Conservation (phyloP, 2,797 vertebrate species). For the Clamator glandarius region DNA sequence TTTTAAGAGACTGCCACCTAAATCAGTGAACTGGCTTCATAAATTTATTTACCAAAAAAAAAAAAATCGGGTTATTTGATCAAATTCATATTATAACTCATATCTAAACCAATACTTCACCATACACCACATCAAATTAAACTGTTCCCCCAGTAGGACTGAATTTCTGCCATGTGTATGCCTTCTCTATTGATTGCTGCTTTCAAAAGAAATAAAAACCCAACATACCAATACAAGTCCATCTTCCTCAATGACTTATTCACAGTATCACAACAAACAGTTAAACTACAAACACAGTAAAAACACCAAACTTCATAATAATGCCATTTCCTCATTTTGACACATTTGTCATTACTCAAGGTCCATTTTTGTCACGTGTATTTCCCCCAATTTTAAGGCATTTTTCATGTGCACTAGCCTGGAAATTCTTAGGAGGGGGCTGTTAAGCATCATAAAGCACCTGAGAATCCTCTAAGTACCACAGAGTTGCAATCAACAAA, state of each 20-base stretch:
- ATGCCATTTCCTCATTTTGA: not conserved
- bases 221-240: not conserved
- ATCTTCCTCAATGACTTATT: not conserved
- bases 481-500: not conserved
- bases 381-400: not conserved
- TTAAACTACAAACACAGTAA: not conserved
- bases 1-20: not conserved
- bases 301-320: not conserved
- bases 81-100: not conserved
- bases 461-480: fast-evolving
- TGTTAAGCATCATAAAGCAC: not conserved
- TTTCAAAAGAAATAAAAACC: not conserved
- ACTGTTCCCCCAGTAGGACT: not conserved
- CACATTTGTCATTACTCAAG: not conserved
- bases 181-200: not conserved
- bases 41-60: not conserved
- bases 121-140: not conserved
- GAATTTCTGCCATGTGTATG: fast-evolving
- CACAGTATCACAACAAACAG: not conserved
- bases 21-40: not conserved
- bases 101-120: not conserved
- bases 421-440: not conserved
- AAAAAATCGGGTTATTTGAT: not conserved
- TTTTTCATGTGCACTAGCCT: not conserved
- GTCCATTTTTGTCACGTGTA: not conserved